Percentiles rank a stretch among this genome's conserved stretches.
Evolutionary conservation across 2,888 invertebrate genomes (phyloP).

Genomic region (Watsonalla binaria): DNA sequence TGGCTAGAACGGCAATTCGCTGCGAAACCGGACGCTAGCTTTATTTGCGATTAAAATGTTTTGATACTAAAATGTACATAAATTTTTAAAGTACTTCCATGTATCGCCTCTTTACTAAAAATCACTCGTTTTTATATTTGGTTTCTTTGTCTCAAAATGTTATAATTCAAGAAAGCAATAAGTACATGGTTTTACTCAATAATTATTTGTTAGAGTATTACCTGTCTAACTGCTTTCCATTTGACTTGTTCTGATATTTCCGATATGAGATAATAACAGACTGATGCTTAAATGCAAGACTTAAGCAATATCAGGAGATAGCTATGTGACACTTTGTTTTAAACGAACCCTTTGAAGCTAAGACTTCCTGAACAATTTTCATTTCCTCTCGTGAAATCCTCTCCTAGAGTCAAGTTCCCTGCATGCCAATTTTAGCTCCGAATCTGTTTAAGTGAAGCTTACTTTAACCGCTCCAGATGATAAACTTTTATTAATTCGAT

Average conservation of each 20-base stretch:
- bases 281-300: constrained; percentile 13
- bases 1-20: constrained; percentile 29
- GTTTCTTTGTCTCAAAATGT: no score
- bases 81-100: no score
- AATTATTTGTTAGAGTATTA: no score
- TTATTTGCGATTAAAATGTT: neutral
- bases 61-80: neutral
- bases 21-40: constrained; percentile 5
- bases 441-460: constrained; percentile 39
- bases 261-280: constrained; percentile 1
- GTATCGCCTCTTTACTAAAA: no score
- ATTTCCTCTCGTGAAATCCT: constrained; percentile 56
- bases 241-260: neutral
- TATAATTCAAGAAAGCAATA: no score
- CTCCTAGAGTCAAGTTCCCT: constrained; percentile 40
- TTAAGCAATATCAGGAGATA: constrained; percentile 35
- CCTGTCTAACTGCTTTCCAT: neutral
- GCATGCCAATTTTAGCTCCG: constrained; percentile 50
- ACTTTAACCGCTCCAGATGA: constrained; percentile 20
- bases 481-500: constrained; percentile 5
- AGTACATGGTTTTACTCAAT: no score
- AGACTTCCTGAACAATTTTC: constrained; percentile 65
- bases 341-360: constrained; percentile 50
- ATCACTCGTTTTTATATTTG: no score
- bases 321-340: constrained; percentile 50